Base-by-base conservation (phyloP, 2,888 invertebrate genomes). In the Eupithecia inturbata region DNA sequence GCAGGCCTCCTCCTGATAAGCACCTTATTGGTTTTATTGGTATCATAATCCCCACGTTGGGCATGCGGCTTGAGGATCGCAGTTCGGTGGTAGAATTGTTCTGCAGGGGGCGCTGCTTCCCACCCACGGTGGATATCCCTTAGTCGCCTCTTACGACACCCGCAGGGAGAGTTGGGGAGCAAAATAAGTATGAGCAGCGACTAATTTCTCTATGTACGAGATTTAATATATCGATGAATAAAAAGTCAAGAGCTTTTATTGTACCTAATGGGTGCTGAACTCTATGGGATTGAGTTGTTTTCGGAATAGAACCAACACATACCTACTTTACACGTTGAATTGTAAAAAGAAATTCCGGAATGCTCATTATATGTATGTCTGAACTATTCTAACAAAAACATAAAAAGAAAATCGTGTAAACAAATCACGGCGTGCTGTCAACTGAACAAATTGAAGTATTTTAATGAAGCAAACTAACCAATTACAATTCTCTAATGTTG, bases 391-490 rank as follows among this genome's bases (percentile, higher is more conserved):
- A 70, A 19, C 63, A 71, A 66, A 77, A 72, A 75, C 33, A 69
- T 19, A 62, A 70, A 71, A 84, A 87, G 84, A 85, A 86, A 86
- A 49, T 85, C 79, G 77, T 79, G 87, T 81, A 83, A 89, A 92
- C 91, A 92, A 93, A 93, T 93, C 91, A 92, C 89, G 77, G 78
- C 71, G 73, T 57, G 81, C 83, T 88, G 91, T 90, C 91, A 86
- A 79, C 82, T 80, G 80, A 83, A 91, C 91, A 87, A 92, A 92
- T 89, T 83, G 84, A 89, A 90, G 84, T 89, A 93, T 93, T 91
- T 94, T 94, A 94, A 94, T 92, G 93, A 93, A 88, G 85, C 87
- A 82, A 81, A 84, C 84, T 81, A 85, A 83, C 87, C 88, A 89
- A 91, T 91, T 92, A 91, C 91, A 85, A 87, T 86, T 88, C 89